Base-by-base conservation (phyloP, 2,797 vertebrate species). In the Sebastes goodei region DNA sequence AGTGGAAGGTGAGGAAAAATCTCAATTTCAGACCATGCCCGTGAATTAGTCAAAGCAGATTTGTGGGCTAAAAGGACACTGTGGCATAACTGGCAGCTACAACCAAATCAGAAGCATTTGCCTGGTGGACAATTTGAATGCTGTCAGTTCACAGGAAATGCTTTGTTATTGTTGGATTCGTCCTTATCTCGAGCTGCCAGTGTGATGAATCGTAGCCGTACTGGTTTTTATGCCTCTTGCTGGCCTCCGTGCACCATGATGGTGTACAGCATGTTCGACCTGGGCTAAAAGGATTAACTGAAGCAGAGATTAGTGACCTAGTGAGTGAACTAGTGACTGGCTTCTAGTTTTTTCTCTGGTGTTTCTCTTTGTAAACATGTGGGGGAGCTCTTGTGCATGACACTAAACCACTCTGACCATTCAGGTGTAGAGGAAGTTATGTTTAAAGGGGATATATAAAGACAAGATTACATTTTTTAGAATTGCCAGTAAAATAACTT, bases 261-360 rank as follows among this genome's bases (percentile, higher is more conserved):
- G 63, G 6, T 74, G 82, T 71, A 65, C 72, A 71, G 63, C 76
- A 20, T 33, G 82, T 84, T 87, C 62, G 71, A 87, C 85, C 60
- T 73, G n/a, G 15, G 56, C 80, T 92, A 84, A 90, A 89, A 76
- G 86, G 93, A 92, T 94, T 92, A 92, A 74, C 76, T 46, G 53
- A 80, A 74, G 66, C 71, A 78, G 53, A 89, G 89, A 92, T 93
- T 92, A 93, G 85, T 78, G 79, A 49, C 71, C 60, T 30, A 68
- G 77, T 71, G 72, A 81, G 73, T 77, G 74, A 81, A 70, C 83
- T 69, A 71, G 63, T 71, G 59, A 60, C 56, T 70, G 67, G 53
- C 55, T 56, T 81, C 56, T 30, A 25, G 62, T 87, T 88, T 74
- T 75, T 88, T 88, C 68, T 86, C 27, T 42, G 20, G 14, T 57